Evolutionary conservation across 2,113 vertebrate species (phyloP).

Genomic region (Antigone vipio): DNA sequence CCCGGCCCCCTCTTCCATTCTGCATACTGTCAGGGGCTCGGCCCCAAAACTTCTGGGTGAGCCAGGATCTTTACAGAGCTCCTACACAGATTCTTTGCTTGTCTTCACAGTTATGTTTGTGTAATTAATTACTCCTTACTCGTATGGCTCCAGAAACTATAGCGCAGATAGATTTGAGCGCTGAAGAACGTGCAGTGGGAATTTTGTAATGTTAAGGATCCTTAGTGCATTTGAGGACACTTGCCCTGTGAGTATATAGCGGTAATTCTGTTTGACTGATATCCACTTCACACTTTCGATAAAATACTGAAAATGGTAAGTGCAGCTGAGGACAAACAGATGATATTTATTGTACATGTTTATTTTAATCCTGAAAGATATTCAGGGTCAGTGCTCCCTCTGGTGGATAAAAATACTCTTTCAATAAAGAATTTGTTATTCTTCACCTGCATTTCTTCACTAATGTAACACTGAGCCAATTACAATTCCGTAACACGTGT

Average conservation of each 20-base stretch:
- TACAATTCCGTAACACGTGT: background rate
- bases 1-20: background rate
- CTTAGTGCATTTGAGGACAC: slow-evolving; percentile 31
- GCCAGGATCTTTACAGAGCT: slow-evolving; percentile 26
- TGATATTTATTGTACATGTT: background rate
- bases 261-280: slow-evolving; percentile 42
- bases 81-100: slow-evolving; percentile 34
- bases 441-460: background rate
- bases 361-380: slow-evolving; percentile 28
- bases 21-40: background rate
- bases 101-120: slow-evolving; percentile 11
- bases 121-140: slow-evolving; percentile 37
- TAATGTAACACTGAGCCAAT: background rate
- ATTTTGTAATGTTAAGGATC: slow-evolving; percentile 18
- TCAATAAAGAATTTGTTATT: background rate
- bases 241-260: slow-evolving; percentile 20
- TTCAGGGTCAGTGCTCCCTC: slow-evolving; percentile 18
- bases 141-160: background rate
- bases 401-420: slow-evolving; percentile 11
- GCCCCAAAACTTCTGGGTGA: background rate
- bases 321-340: slow-evolving; percentile 59
- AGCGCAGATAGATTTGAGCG: background rate
- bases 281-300: slow-evolving; percentile 42
- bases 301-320: slow-evolving; percentile 43
- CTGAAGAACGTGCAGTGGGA: slow-evolving; percentile 1